Conservation (phyloP, 2,888 invertebrate genomes). For the Drosophila multiciliata region DNA sequence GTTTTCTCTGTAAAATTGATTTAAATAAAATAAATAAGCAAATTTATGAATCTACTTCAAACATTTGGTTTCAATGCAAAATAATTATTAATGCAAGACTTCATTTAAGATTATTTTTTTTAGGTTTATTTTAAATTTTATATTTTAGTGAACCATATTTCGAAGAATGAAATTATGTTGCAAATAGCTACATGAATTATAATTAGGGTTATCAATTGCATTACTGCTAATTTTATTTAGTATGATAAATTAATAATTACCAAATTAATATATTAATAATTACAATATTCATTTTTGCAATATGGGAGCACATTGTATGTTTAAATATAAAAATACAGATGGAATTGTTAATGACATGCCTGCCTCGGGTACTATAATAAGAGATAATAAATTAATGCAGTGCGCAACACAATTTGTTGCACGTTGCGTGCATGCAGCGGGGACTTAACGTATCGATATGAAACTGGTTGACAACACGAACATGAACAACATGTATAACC, state of each 20-base stretch:
- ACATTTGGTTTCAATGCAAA: too few relatives aligned
- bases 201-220: slow-evolving; percentile 40
- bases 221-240: slow-evolving; percentile 54
- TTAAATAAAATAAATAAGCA: too few relatives aligned
- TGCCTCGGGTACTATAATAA: slow-evolving; percentile 34
- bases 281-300: slow-evolving; percentile 52
- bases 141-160: background rate
- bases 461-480: slow-evolving; percentile 15
- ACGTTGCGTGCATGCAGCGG: slow-evolving; percentile 59
- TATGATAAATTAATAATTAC: background rate
- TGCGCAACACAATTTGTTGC: slow-evolving; percentile 63
- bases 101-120: background rate
- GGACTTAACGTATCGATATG: slow-evolving; percentile 62
- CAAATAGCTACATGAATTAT: slow-evolving; percentile 1
- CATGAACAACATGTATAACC: slow-evolving; percentile 29
- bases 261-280: slow-evolving; percentile 18
- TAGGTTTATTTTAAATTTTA: background rate
- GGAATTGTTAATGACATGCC: slow-evolving; percentile 57
- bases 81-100: background rate
- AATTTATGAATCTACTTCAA: too few relatives aligned
- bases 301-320: slow-evolving; percentile 20
- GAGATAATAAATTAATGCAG: slow-evolving; percentile 73
- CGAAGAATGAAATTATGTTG: background rate
- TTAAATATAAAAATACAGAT: slow-evolving; percentile 56
- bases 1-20: too few relatives aligned